Evolutionary conservation across 2,888 invertebrate genomes (phyloP).

Genomic region (Erynnis tages): DNA sequence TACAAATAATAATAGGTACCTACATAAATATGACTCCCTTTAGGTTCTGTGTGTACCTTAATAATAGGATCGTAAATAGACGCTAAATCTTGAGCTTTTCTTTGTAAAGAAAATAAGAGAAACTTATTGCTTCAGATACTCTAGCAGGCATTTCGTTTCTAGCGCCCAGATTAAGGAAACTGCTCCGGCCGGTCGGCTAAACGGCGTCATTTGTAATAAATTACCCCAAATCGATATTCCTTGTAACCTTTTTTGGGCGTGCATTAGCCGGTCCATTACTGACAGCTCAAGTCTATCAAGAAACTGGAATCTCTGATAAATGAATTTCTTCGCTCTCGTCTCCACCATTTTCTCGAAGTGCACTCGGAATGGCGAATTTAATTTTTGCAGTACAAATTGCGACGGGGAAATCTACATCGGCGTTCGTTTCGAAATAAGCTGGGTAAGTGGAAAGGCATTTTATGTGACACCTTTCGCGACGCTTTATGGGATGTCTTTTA

Average conservation of each 20-base stretch:
- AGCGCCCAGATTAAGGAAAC: slow-evolving; percentile 4
- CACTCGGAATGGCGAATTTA: slow-evolving; percentile 41
- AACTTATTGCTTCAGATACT: neutral
- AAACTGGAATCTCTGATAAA: slow-evolving; percentile 48
- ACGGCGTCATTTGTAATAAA: slow-evolving; percentile 14
- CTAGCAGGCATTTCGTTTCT: neutral
- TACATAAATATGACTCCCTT: too few relatives aligned
- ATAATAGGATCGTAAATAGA: too few relatives aligned
- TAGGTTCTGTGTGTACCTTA: too few relatives aligned
- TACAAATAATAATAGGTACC: too few relatives aligned
- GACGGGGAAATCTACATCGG: slow-evolving; percentile 32
- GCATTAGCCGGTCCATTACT: slow-evolving; percentile 44
- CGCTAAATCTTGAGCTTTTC: too few relatives aligned
- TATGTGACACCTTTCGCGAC: slow-evolving; percentile 13
- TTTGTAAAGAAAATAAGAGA: too few relatives aligned
- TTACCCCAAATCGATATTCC: slow-evolving; percentile 15
- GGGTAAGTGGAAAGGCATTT: slow-evolving; percentile 15
- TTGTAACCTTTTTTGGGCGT: slow-evolving; percentile 20
- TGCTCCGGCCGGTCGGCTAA: neutral
- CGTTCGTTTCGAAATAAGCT: slow-evolving; percentile 12
- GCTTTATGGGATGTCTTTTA: slow-evolving; percentile 5
- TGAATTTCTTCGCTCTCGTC: slow-evolving; percentile 43
- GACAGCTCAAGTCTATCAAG: slow-evolving; percentile 42
- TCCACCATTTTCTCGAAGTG: slow-evolving; percentile 27
- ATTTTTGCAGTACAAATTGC: slow-evolving; percentile 46